Evolutionary conservation across 2,113 vertebrate genomes (phyloP), one percentile per base, ranked within the genome.

Genomic region (Forbesichthys papilliferus): DNA sequence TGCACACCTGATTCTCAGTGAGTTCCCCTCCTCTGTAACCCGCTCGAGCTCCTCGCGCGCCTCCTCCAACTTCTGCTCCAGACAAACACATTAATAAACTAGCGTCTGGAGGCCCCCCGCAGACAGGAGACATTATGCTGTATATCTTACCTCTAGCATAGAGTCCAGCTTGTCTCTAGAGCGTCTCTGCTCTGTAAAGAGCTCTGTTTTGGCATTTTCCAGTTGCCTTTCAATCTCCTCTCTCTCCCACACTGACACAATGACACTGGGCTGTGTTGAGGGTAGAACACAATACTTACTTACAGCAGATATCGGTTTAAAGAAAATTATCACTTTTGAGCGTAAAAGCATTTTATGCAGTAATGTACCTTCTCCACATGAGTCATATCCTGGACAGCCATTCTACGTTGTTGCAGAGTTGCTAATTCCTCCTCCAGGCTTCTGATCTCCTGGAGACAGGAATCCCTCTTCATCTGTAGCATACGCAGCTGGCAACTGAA

Each of bases 161-260:
- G 84, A 84, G 42, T 92, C 91, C 0, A 89, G 78, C 18, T 79
- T 86, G 69, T 86, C 74, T 77, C 91, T 84, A 51, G 89, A 82
- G 3, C 69, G 74, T n/a, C 84, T 80, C 73, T 92, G 91, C 77
- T 91, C 82, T 11, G 92, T 78, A 69, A 93, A 91, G 47, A 93
- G 71, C 47, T 91, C 87, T 8, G 85, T 78, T 72, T 92, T 92
- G 53, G 89, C 69, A 0, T 11, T 52, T 33, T 84, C 77, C 77
- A 93, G 82, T 72, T 92, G 91, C 51, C 84, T 68, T 5, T 92
- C 90, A 80, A 91, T 71, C 74, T 93, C 92, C 61, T 91, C 81
- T 55, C 80, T 89, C 83, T 93, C 91, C 88, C 92, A 67, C 27
- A 77, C 68, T 0, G 90, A 90, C 62, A 89, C 71, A 3, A 78